Percentiles rank a stretch among this genome's conserved stretches.
Evolutionary conservation across 2,888 invertebrate species (phyloP).

Genomic region (Tribolium freemani): DNA sequence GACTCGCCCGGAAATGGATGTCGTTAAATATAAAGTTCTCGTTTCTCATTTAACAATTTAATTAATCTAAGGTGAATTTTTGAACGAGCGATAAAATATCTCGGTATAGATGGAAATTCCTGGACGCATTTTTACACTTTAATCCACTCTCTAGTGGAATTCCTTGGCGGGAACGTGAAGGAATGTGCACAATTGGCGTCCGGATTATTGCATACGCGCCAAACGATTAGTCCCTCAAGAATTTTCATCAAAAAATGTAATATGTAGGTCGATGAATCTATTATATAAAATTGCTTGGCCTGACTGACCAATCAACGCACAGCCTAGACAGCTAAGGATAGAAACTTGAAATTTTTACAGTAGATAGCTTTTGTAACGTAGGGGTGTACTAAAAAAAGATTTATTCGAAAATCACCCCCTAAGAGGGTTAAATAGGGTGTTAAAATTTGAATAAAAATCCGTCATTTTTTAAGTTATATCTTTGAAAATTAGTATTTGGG

Average conservation of each 20-base stretch:
- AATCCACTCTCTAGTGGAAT: constrained; percentile 35
- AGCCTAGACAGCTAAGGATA: too few relatives aligned
- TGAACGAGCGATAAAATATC: not conserved
- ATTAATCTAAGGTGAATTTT: constrained; percentile 10
- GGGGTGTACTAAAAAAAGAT: too few relatives aligned
- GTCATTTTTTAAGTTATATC: too few relatives aligned
- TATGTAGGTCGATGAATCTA: constrained; percentile 3
- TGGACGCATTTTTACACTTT: constrained; percentile 40
- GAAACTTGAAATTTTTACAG: too few relatives aligned
- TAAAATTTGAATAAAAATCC: too few relatives aligned
- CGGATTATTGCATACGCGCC: constrained; percentile 37
- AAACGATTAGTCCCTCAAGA: constrained; percentile 34
- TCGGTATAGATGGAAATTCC: constrained; percentile 39
- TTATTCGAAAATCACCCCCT: too few relatives aligned
- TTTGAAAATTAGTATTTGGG: too few relatives aligned
- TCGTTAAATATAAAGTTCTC: constrained; percentile 47
- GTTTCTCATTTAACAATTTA: not conserved
- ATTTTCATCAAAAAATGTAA: constrained; percentile 21
- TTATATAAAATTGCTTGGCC: too few relatives aligned
- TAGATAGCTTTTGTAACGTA: too few relatives aligned
- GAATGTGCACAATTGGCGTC: constrained; percentile 42
- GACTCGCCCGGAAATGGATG: constrained; percentile 43
- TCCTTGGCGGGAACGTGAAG: constrained; percentile 23
- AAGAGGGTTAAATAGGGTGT: too few relatives aligned
- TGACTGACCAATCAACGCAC: too few relatives aligned